Evolutionary conservation across 2,797 vertebrate genomes (phyloP).

Genomic region (Chrysolophus pictus): DNA sequence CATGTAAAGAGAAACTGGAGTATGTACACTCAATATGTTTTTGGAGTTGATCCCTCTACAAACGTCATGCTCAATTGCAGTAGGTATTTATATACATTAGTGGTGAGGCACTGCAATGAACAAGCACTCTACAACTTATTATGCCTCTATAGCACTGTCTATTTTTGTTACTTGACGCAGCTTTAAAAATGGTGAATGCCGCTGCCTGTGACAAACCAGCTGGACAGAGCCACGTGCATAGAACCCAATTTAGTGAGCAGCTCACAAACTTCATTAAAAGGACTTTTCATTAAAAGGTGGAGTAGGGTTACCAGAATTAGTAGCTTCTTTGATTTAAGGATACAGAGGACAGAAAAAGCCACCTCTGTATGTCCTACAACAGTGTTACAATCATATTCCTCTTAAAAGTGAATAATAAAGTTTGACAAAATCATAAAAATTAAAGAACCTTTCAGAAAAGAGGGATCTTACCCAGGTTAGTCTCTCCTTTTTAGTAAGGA

Average conservation of each 20-base stretch:
- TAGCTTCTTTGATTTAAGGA: background rate
- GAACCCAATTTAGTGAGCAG: background rate
- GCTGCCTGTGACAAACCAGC: background rate
- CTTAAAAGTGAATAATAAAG: background rate
- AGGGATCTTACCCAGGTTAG: background rate
- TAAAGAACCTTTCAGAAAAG: background rate
- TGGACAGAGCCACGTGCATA: background rate
- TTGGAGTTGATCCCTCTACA: constrained; percentile 42
- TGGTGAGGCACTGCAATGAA: background rate
- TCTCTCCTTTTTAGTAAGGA: background rate
- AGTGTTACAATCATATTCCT: background rate
- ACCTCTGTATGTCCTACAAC: background rate
- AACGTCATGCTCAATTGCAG: constrained; percentile 35
- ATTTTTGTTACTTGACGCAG: background rate
- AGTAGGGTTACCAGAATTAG: background rate
- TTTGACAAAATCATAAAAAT: background rate
- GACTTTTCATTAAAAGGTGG: background rate
- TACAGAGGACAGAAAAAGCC: background rate
- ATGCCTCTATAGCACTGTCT: background rate
- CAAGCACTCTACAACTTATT: background rate
- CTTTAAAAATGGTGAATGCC: background rate
- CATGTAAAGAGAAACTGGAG: background rate
- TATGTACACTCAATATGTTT: constrained; percentile 16
- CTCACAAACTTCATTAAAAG: background rate
- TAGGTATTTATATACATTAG: constrained; percentile 44